phyloP scores from a whole-genome alignment of 1,140 invertebrate species.

The Aphis gossypii region DNA sequence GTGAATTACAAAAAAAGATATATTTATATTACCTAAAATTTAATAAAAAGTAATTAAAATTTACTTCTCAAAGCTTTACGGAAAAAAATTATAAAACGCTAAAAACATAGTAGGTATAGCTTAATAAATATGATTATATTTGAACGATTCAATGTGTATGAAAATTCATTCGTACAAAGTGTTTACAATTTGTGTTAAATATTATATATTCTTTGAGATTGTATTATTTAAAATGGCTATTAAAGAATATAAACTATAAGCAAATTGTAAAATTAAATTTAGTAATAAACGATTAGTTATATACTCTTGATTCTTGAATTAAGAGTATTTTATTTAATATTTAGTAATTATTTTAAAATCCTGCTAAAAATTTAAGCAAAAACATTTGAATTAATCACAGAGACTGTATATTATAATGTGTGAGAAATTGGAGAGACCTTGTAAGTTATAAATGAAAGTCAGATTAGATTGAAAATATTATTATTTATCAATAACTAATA shows the following conservation, averaged over 20 bases:
- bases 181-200: not conserved
- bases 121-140: not conserved
- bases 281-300: not conserved
- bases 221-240: not conserved
- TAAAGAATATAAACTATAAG: not conserved
- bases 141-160: not conserved
- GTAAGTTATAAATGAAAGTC: not conserved
- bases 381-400: not conserved
- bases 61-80: not conserved
- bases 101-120: not conserved
- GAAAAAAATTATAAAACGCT: not conserved
- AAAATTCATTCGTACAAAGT: not conserved
- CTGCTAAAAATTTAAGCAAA: not conserved
- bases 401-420: not conserved
- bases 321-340: not conserved
- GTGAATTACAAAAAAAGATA: slow-evolving; percentile 29
- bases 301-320: not conserved
- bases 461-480: not conserved
- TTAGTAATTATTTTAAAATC: not conserved
- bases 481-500: no score
- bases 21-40: slow-evolving; percentile 17
- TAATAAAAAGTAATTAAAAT: slow-evolving; percentile 6
- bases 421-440: not conserved
- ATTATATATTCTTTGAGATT: not conserved
- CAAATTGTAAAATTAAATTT: not conserved